Base-by-base conservation (phyloP, 2,113 vertebrate genomes). In the Labrus mixtus region DNA sequence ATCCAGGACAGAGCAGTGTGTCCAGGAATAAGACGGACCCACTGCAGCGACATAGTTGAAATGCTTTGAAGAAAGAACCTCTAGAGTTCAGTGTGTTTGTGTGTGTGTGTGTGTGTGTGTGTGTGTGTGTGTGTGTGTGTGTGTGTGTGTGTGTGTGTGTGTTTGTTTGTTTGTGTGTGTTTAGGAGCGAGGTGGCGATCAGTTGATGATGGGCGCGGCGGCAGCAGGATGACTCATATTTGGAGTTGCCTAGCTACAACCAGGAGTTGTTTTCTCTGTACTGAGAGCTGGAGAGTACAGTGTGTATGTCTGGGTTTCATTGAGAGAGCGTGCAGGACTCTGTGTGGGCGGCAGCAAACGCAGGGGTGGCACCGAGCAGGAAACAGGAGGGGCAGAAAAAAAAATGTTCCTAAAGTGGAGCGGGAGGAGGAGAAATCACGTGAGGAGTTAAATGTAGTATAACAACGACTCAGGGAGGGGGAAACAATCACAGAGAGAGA, bases 221-320 rank as follows among this genome's bases (percentile, higher is more conserved):
- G 93, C 81, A 63, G 79, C 50, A 54, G 36, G 87, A 89, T 94
- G 93, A 94, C 88, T 94, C 93, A 94, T 90, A 87, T 92, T 94
- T 91, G 83, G 86, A 84, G 93, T 94, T 94, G 93, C 93, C 89
- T 93, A 94, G 93, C 81, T 92, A 93, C 93, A 58, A 79, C 78
- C 66, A 74, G 66, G 84, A 92, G 88, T 93, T 94, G 92, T 94
- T 94, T 94, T 93, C 89, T 88, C 90, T 87, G 56, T 76, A 46
- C 45, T 15, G 45, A 2, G 45, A 46, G 78, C 78, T 79, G 19
- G 39, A 63, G 85, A 88, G 86, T 82, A 85, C 74, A 82, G 78
- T 83, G 81, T 85, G 81, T 46, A 73, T 76, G 91, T 90, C 89
- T 94, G 90, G 91, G 83, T 93, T 91, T 92, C 86, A 91, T 90